Base-by-base conservation (phyloP, 2,888 invertebrate genomes). In the Cenopis cana region DNA sequence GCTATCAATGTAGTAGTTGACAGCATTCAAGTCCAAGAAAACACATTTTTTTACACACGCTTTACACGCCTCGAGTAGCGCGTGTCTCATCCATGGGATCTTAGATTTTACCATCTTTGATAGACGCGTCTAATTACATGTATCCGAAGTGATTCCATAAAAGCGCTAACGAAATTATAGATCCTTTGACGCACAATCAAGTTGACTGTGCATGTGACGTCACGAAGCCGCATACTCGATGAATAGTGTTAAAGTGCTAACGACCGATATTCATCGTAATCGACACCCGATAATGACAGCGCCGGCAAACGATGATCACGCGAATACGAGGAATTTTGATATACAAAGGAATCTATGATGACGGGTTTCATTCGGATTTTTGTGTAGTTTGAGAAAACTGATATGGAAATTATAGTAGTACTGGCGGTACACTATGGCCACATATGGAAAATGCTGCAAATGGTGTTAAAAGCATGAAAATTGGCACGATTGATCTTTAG, bases 251-350 rank as follows among this genome's bases (percentile, higher is more conserved):
- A 76, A 82, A 80, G 70, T 78, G 78, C 75, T 74, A 76, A 78
- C 79, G 79, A 77, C 77, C 77, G 79, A 78, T 77, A 76, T 82
- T 77, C 79, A 73, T 73, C 74, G 78, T 81, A 81, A 84, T 81
- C 79, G 79, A 76, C 78, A 75, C 76, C 76, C 74, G 78, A 79
- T 82, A 82, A 81, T 81, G 79, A 81, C 74, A 78, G 75, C 77
- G 77, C 74, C 78, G 74, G 77, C 78, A 74, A 79, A 75, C 72
- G 77, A 81, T 78, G 76, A 79, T 78, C 74, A 73, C 67, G 72
- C 66, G 60, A 70, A 66, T 64, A 61, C 61, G 50, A 67, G 38
- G 57, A 62, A 46, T 64, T 68, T 68, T 55, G 67, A 73, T 75
- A 62, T 60, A 68, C 41, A 56, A 56, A 61, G 75, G 74, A 74